Conservation (phyloP, 2,797 vertebrate species). For the Florisuga fusca region DNA sequence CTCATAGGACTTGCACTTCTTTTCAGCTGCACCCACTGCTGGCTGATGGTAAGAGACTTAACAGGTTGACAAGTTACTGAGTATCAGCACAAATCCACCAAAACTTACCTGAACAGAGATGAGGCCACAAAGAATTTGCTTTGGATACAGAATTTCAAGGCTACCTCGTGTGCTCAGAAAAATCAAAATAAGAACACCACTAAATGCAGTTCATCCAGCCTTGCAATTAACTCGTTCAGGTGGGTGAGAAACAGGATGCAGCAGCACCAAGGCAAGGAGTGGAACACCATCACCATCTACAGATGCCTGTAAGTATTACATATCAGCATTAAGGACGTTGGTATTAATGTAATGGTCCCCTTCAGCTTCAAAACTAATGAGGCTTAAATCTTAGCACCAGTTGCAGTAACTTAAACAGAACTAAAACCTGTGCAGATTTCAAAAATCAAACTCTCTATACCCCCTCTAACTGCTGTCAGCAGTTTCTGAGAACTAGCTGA, state of each 20-base stretch:
- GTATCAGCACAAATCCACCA: not conserved
- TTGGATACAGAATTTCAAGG: not conserved
- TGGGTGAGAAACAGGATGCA: not conserved
- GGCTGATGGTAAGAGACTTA: not conserved
- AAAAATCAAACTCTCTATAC: not conserved
- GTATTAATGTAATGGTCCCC: too few species aligned
- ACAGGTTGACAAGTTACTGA: not conserved
- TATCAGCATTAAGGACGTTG: accelerated
- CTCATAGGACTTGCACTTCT: not conserved
- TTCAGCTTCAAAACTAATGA: not conserved
- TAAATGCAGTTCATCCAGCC: not conserved
- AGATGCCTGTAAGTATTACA: constrained; percentile 10
- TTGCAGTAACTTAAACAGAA: not conserved
- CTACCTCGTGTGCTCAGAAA: not conserved
- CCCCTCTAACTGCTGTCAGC: not conserved
- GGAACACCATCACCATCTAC: constrained; percentile 20
- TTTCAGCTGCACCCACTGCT: not conserved
- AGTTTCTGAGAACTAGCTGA: not conserved
- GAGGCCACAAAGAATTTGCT: not conserved
- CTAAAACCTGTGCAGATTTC: not conserved
- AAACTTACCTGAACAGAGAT: not conserved
- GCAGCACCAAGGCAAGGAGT: not conserved
- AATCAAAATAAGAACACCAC: not conserved
- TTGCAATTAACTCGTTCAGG: too few species aligned
- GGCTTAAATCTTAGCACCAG: not conserved